A percentile compares a stretch with the other conserved stretches of the same genome.
Evolutionary conservation across 2,113 vertebrate genomes (phyloP).

Genomic region (Orycteropus afer): DNA sequence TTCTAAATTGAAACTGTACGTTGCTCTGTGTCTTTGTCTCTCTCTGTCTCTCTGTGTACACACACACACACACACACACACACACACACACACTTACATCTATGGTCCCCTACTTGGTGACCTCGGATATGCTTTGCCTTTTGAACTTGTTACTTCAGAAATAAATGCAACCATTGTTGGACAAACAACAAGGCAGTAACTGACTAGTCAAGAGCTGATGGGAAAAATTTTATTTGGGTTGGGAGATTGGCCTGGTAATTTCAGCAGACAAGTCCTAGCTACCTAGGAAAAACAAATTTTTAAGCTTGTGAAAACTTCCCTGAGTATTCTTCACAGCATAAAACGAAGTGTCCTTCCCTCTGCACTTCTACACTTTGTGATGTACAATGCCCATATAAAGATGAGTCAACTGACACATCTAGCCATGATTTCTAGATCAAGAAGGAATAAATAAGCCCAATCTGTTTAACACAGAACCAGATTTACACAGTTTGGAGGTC

Average conservation of each 20-base stretch:
- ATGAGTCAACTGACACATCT: neutral
- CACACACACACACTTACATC: neutral
- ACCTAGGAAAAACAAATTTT: neutral
- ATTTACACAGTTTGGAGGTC: neutral
- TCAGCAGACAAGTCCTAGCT: neutral
- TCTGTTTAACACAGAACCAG: neutral
- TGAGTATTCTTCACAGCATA: neutral
- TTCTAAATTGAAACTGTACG: neutral
- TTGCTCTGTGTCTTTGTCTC: neutral
- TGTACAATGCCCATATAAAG: neutral
- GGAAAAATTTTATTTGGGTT: neutral
- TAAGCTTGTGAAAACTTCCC: slow-evolving; percentile 15
- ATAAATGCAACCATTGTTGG: neutral
- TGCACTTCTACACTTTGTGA: neutral
- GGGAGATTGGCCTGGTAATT: neutral
- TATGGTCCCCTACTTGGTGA: neutral
- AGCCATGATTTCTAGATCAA: neutral
- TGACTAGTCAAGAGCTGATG: neutral
- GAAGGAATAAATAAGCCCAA: neutral
- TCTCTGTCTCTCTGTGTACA: neutral
- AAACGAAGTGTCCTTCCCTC: neutral
- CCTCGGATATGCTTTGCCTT: neutral
- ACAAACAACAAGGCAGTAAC: neutral
- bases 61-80: neutral
- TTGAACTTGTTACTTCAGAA: neutral